Evolutionary conservation across 2,888 invertebrate species (phyloP).

Genomic region (Hydropsyche betteni): DNA sequence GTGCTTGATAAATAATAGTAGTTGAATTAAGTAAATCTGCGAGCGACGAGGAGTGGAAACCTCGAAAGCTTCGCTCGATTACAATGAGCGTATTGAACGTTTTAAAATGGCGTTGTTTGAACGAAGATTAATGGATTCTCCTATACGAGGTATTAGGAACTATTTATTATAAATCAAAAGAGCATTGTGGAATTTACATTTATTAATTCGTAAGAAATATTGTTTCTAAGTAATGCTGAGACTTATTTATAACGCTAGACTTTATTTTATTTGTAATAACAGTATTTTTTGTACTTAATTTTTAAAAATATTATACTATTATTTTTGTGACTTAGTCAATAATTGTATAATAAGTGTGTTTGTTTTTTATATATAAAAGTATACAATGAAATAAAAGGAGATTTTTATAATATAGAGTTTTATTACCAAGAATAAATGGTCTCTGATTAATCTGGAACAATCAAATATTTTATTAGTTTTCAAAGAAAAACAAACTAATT

Average conservation of each 20-base stretch:
- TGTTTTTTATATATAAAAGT: too few species aligned
- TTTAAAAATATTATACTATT: background rate
- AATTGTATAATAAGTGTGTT: too few species aligned
- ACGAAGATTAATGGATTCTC: slow-evolving; percentile 2
- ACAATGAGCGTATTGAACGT: slow-evolving; percentile 20
- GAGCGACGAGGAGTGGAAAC: too few species aligned
- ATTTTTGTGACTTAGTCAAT: too few species aligned
- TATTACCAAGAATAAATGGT: too few species aligned
- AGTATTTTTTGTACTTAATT: slow-evolving; percentile 33
- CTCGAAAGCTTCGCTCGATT: background rate
- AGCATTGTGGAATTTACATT: slow-evolving; percentile 1
- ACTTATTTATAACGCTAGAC: background rate
- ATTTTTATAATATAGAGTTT: too few species aligned
- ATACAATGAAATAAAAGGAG: too few species aligned
- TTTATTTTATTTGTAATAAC: background rate
- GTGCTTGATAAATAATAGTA: too few species aligned
- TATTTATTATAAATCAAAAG: slow-evolving; percentile 13
- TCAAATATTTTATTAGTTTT: too few species aligned
- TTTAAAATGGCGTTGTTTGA: background rate
- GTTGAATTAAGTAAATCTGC: too few species aligned
- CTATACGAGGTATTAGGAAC: background rate
- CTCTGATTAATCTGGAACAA: too few species aligned
- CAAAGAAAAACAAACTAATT: too few species aligned
- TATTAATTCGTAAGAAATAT: background rate
- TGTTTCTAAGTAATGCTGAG: background rate